Percentiles rank a stretch among this genome's conserved stretches.
Conservation (phyloP, 1,140 invertebrate genomes). For the Caenorhabditis remanei region DNA sequence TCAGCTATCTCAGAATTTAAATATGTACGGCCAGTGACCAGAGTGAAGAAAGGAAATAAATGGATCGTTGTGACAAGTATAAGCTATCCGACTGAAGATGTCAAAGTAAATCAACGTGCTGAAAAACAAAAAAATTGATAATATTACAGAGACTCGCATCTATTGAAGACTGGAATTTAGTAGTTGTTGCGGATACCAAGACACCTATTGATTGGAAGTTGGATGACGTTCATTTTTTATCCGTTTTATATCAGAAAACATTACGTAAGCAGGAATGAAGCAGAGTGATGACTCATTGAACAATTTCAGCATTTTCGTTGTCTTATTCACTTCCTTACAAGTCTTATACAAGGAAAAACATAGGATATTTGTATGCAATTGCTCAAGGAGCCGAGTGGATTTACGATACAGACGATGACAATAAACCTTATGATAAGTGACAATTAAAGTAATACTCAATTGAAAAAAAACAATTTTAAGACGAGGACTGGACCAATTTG, state of each 20-base stretch:
- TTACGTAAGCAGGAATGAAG: background rate
- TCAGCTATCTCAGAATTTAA: no score
- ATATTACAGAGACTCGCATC: constrained; percentile 34
- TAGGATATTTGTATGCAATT: constrained; percentile 73
- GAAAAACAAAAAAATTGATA: no score
- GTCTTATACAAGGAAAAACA: constrained; percentile 69
- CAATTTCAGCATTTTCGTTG: constrained; percentile 61
- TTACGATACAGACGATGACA: constrained; percentile 78
- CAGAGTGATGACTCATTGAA: background rate
- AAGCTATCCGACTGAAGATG: constrained; percentile 59
- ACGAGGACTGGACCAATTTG: constrained; percentile 47
- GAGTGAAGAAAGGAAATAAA: constrained; percentile 47
- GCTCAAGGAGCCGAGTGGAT: constrained; percentile 77
- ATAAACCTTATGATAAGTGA: constrained; percentile 68
- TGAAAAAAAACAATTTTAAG: background rate
- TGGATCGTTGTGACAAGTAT: constrained; percentile 67
- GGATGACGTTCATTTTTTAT: constrained; percentile 58
- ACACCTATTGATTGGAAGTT: constrained; percentile 61
- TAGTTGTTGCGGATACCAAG: constrained; percentile 65
- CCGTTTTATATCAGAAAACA: constrained; percentile 59
- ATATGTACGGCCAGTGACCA: background rate
- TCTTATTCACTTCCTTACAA: constrained; percentile 57
- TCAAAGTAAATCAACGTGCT: constrained; percentile 14
- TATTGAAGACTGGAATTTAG: constrained; percentile 57
- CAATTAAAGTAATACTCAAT: background rate